phyloP scores from a whole-genome alignment of 2,113 vertebrate species.

The Telmatochromis brichardi region DNA sequence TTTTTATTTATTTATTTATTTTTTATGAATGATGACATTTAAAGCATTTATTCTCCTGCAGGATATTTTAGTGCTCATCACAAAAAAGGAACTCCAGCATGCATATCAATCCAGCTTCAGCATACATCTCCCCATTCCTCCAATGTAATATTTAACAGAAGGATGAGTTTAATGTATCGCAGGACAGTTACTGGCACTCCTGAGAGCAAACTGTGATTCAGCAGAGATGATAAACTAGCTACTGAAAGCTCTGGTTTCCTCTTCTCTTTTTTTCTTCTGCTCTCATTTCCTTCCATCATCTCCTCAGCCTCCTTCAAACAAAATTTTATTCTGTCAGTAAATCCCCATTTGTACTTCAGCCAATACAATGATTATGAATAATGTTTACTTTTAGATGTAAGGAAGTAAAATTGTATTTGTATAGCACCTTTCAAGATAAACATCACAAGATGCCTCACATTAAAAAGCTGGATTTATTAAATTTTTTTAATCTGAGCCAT shows the following conservation, averaged over 20 bases:
- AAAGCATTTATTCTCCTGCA: neutral
- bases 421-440: neutral
- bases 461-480: neutral
- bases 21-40: conserved; percentile 5
- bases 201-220: neutral
- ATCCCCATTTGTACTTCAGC: neutral
- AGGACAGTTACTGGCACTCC: neutral
- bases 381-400: neutral
- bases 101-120: neutral
- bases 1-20: too few species aligned
- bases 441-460: neutral
- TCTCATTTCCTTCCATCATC: neutral
- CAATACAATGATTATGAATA: neutral
- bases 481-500: neutral
- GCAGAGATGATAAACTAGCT: neutral
- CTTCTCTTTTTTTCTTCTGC: neutral
- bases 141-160: conserved; percentile 28
- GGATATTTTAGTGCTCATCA: neutral
- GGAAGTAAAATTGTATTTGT: neutral
- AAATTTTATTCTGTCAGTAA: neutral
- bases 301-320: neutral
- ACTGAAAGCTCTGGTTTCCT: neutral
- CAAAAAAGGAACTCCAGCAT: neutral
- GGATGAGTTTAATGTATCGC: conserved; percentile 18
- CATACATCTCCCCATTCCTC: neutral